Evolutionary conservation across 2,797 vertebrate genomes (phyloP).

Genomic region (Martes flavigula): DNA sequence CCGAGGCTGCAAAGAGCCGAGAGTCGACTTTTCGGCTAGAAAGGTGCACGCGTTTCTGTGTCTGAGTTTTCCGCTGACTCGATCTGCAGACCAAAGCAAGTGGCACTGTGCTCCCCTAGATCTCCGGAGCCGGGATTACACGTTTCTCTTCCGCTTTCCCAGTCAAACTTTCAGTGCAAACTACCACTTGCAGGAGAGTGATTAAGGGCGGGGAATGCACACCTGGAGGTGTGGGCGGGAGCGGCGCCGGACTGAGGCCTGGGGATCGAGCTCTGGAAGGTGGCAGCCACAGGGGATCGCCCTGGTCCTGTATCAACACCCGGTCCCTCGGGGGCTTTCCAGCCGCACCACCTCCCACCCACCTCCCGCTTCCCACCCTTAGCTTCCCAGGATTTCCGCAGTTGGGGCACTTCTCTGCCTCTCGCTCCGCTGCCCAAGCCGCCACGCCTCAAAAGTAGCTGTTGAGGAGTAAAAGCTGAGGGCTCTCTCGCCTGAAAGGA

Average conservation of each 20-base stretch:
- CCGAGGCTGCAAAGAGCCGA: neutral
- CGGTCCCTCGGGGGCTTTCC: neutral
- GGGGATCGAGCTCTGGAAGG: neutral
- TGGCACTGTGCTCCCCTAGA: neutral
- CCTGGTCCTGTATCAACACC: neutral
- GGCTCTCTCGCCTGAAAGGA: neutral
- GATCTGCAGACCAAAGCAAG: neutral
- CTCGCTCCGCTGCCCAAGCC: neutral
- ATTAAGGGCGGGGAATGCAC: conserved; percentile 57
- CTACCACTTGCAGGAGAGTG: conserved; percentile 24
- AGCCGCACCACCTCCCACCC: neutral
- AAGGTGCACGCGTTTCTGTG: neutral
- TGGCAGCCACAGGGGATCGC: neutral
- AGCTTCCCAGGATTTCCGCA: conserved; percentile 12
- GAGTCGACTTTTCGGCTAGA: neutral
- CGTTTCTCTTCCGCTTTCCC: conserved; percentile 48
- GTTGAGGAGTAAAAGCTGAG: neutral
- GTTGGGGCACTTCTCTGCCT: neutral
- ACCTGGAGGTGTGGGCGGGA: conserved; percentile 71
- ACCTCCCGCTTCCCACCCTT: neutral
- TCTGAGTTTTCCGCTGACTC: neutral
- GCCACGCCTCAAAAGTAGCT: neutral
- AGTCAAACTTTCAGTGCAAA: neutral
- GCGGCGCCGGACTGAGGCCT: neutral
- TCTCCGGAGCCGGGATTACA: neutral